Base-by-base conservation (phyloP, 2,888 invertebrate genomes). In the Notodonta dromedarius region DNA sequence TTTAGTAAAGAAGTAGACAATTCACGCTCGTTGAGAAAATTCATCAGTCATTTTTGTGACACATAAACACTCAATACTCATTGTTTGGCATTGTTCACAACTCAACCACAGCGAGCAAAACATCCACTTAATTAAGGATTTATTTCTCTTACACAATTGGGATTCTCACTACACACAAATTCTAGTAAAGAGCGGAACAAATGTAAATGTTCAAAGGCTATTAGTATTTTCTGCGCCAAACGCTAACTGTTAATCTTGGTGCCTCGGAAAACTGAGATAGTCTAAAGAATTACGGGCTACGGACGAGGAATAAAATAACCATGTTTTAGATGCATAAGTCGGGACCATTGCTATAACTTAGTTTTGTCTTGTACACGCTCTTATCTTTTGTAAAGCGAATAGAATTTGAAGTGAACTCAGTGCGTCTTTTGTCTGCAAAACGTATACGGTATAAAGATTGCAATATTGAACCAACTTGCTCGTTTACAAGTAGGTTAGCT, bases 181-280 rank as follows among this genome's bases (percentile, higher is more conserved):
- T 71, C 67, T 66, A 62, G 63, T 60, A 69, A 71, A 66, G 64
- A 69, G 66, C 14, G 56, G 64, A 73, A 74, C 69, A 73, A 74
- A 75, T 76, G 75, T 73, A 71, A 74, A 75, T 73, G 70, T 71
- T 69, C 71, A 56, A 61, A 63, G 58, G 66, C 68, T 73, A 76
- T 78, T 78, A 74, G 74, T 76, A 73, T 75, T 77, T 73, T 77
- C 69, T 69, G 63, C 63, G 62, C 65, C 64, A 67, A 65, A 70
- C 59, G 61, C 57, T 59, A 60, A 68, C 67, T 73, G 77, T 77
- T 75, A 73, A 74, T 78, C 71, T 76, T 71, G 55, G 63, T 71
- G 74, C 63, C 71, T 70, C 24, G 24, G 24, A 60, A 60, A 67
- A 69, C 66, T 67, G 66, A 68, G 67, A 70, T 69, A 67, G 67